Conservation (phyloP, 2,113 vertebrate genomes). For the Semicossyphus pulcher region DNA sequence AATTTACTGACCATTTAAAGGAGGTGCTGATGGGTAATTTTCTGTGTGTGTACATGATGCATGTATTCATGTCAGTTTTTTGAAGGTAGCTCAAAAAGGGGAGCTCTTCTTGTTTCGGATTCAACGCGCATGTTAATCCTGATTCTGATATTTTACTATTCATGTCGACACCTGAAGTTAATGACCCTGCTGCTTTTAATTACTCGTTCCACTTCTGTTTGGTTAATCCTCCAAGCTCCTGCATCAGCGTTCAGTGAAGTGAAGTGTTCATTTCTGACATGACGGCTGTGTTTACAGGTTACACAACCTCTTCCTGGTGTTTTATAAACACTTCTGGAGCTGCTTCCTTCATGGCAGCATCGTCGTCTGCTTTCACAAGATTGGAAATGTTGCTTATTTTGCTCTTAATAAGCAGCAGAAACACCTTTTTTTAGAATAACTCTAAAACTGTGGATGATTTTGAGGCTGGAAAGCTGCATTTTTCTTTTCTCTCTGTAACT, state of each 20-base stretch:
- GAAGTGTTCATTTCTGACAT: background rate
- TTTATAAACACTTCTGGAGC: conserved; percentile 12
- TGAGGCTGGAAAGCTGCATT: background rate
- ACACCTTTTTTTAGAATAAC: background rate
- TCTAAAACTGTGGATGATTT: background rate
- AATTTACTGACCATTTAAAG: too few relatives aligned
- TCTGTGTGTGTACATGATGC: too few relatives aligned
- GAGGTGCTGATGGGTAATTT: too few relatives aligned
- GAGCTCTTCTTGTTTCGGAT: too few relatives aligned
- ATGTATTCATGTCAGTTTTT: too few relatives aligned
- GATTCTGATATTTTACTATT: conserved; percentile 1
- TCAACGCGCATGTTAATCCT: too few relatives aligned
- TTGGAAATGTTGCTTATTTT: background rate
- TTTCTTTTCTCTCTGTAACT: background rate
- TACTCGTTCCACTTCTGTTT: background rate
- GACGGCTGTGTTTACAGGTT: background rate
- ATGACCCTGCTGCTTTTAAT: background rate
- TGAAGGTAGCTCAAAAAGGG: background rate
- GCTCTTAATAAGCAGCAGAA: background rate
- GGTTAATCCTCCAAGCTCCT: background rate
- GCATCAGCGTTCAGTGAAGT: background rate
- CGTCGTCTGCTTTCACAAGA: background rate
- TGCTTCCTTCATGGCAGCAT: background rate
- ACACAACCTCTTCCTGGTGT: background rate
- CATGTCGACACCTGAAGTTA: background rate